Evolutionary conservation across 2,797 vertebrate species (phyloP).

Genomic region (Ficedula albicollis): DNA sequence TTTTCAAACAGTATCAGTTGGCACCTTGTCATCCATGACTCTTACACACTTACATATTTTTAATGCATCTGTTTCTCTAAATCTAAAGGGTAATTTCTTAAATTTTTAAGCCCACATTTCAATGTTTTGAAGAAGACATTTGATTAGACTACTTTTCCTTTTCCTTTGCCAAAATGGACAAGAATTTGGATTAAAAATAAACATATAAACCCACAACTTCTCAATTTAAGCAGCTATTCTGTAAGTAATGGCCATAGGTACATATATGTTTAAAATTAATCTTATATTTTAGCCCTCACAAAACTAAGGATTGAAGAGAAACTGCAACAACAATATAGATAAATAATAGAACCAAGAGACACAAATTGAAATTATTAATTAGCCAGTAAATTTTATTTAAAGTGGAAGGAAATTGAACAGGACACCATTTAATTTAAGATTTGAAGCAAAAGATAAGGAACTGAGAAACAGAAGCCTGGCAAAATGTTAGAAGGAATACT

Average conservation of each 20-base stretch:
- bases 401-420: not conserved
- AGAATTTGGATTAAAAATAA: not conserved
- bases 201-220: accelerated
- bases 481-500: not conserved
- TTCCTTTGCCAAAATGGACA: not conserved
- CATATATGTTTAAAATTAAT: not conserved
- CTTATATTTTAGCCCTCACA: not conserved
- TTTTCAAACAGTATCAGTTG: not conserved
- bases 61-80: not conserved
- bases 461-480: not conserved
- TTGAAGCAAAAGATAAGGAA: not conserved
- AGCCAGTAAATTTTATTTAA: not conserved
- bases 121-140: not conserved
- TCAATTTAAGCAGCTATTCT: not conserved
- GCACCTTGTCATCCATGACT: not conserved
- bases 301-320: not conserved
- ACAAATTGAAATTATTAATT: not conserved
- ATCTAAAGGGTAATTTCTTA: not conserved
- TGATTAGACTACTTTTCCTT: accelerated
- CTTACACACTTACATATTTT: not conserved
- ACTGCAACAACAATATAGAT: not conserved
- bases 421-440: not conserved
- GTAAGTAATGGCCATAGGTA: not conserved
- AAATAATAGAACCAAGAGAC: not conserved
- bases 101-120: not conserved